Base-by-base conservation (phyloP, 2,113 vertebrate species). In the Austrofundulus limnaeus region DNA sequence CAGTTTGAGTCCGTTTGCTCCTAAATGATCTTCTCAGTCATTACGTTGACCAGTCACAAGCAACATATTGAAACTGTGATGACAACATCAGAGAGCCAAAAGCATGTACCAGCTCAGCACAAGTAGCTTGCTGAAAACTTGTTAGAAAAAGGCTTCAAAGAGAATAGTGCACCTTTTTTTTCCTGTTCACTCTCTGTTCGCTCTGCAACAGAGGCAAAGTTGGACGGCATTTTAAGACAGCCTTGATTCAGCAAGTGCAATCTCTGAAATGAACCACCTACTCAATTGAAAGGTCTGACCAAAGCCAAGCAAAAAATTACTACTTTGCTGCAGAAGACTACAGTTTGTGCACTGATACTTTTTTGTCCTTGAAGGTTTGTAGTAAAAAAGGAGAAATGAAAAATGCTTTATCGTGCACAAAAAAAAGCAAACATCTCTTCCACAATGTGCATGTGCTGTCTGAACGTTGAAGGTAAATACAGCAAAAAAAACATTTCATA, bases 1-100 rank as follows among this genome's bases (percentile, higher is more conserved):
- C 43, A 66, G 20, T 51, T 25, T 41, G 42, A 72, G 45, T 31
- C 37, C 28, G 48, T 63, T 53, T 54, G 41, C 45, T 52, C 58
- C 65, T 81, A 23, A 50, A 70, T 42, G 37, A 62, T 17, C 24
- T 25, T 69, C 24, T 62, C 28, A 11, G 52, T 66, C 47, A 28
- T 57, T 70, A 60, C 39, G 20, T 51, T 64, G 59, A 62, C 42
- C 51, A 25, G 38, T 59, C 43, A 54, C 24, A 56, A 48, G 20
- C 31, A 42, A 45, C 60, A 49, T 28, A 46, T 8, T 41, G 37
- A 41, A 65, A 52, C 42, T 20, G 55, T 7, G 11, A 47, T 16
- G 41, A 34, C 52, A 70, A 37, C 46, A 49, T 50, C 50, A 54
- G 24, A 48, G 46, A 37, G 21, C 34, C 39, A 45, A 49, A 47